phyloP scores from a whole-genome alignment of 1,140 invertebrate species.

The Solenopsis invicta region DNA sequence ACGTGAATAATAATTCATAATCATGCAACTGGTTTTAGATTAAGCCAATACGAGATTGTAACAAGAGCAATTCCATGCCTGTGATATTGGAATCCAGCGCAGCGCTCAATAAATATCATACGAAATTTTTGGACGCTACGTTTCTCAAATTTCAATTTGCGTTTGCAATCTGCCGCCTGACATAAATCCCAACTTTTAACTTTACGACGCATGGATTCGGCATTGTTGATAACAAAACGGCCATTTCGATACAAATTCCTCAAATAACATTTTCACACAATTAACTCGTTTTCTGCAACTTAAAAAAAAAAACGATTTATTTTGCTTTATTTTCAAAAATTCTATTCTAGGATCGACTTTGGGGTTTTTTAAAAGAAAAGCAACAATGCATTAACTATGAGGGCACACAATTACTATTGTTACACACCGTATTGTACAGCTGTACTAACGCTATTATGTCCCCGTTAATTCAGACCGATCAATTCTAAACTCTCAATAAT shows the following conservation, averaged over 20 bases:
- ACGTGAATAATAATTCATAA: conserved; percentile 3
- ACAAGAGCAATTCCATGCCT: not conserved
- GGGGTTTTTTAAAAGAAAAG: not conserved
- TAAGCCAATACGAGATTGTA: not conserved
- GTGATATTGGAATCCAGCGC: not conserved
- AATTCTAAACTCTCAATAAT: conserved; percentile 28
- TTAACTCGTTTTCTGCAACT: not conserved
- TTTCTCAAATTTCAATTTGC: conserved; percentile 28
- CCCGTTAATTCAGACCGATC: conserved; percentile 5
- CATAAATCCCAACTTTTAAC: not conserved
- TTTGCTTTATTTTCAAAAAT: not conserved
- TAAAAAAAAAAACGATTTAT: not conserved
- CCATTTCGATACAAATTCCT: not conserved
- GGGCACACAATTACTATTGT: not conserved
- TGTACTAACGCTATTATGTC: not conserved
- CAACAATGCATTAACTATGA: not conserved
- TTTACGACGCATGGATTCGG: not conserved
- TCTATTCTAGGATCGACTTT: not conserved
- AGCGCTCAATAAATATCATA: not conserved
- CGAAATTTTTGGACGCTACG: not conserved
- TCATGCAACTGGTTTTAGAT: not conserved
- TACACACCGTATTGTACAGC: not conserved
- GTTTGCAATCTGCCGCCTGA: not conserved
- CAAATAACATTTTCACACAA: not conserved
- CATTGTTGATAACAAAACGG: not conserved